phyloP scores from a whole-genome alignment of 1,140 invertebrate species.

The Leptinotarsa undecemlineata region DNA sequence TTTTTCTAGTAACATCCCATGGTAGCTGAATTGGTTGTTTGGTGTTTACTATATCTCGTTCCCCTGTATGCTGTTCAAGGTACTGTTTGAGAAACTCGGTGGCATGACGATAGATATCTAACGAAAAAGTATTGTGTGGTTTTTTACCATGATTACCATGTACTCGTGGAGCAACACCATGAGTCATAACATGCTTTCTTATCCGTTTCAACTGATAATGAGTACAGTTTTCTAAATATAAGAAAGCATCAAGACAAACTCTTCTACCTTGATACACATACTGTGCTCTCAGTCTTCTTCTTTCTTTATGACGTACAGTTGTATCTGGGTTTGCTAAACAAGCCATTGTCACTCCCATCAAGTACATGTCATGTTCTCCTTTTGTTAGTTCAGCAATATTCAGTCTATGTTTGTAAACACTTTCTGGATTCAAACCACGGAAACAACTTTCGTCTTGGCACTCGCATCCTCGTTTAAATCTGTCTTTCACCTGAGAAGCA shows the following conservation, averaged over 20 bases:
- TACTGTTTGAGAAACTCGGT: slow-evolving; percentile 76
- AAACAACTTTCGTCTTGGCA: slow-evolving; percentile 78
- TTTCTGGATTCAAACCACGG: slow-evolving; percentile 69
- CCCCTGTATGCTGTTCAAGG: slow-evolving; percentile 63
- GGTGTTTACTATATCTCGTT: slow-evolving; percentile 56
- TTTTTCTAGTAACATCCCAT: slow-evolving; percentile 71
- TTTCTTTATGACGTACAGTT: slow-evolving; percentile 72
- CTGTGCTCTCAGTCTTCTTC: slow-evolving; percentile 70
- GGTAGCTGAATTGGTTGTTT: slow-evolving; percentile 66
- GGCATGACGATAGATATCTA: slow-evolving; percentile 77
- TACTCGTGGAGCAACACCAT: slow-evolving; percentile 74
- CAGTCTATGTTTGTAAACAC: slow-evolving; percentile 73
- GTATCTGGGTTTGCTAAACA: slow-evolving; percentile 74
- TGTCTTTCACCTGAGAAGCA: slow-evolving; percentile 66
- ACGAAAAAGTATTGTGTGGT: slow-evolving; percentile 79
- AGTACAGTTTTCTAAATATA: slow-evolving; percentile 80
- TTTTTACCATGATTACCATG: slow-evolving; percentile 80
- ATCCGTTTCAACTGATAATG: slow-evolving; percentile 79
- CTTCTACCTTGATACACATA: slow-evolving; percentile 77
- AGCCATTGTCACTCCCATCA: slow-evolving; percentile 81
- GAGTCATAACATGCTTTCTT: slow-evolving; percentile 75
- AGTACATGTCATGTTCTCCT: slow-evolving; percentile 68
- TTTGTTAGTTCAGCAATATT: slow-evolving; percentile 75
- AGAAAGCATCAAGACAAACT: slow-evolving; percentile 77
- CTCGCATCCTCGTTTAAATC: slow-evolving; percentile 73